Conservation (phyloP, 2,797 vertebrate genomes). For the Carcharodon carcharias region DNA sequence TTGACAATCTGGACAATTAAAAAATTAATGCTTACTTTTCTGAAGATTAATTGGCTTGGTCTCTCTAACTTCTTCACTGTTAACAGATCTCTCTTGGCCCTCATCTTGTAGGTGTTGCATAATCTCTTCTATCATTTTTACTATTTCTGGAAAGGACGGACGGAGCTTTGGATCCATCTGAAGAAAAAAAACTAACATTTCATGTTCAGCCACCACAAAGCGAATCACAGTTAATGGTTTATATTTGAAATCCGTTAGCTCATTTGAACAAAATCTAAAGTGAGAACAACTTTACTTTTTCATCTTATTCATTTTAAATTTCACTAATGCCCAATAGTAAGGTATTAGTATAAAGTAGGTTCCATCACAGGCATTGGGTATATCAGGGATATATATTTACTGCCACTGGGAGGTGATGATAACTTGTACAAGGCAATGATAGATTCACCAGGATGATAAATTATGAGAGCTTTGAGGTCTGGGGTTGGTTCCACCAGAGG, state of each 20-base stretch:
- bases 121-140: slow-evolving; percentile 72
- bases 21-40: slow-evolving; percentile 65
- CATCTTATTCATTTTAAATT: not conserved
- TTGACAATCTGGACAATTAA: not conserved
- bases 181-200: not conserved
- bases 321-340: not conserved
- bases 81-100: slow-evolving; percentile 62
- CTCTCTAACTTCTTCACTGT: slow-evolving; percentile 61
- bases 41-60: slow-evolving; percentile 58
- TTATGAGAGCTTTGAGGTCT: too few relatives aligned
- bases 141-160: slow-evolving; percentile 81
- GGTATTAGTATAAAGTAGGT: not conserved
- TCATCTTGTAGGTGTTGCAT: slow-evolving; percentile 67
- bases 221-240: not conserved
- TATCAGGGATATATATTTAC: not conserved
- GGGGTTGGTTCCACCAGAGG: too few relatives aligned
- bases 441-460: not conserved
- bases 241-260: not conserved
- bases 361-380: not conserved
- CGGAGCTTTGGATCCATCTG: slow-evolving; percentile 95
- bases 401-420: not conserved
- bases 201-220: not conserved
- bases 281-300: not conserved
- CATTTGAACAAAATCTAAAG: not conserved
- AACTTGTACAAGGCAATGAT: not conserved